These are phyloP conservation scores for Philonicus albiceps DNA, from an alignment of 2,888 invertebrate species.

Conservation along the genomic window DNA sequence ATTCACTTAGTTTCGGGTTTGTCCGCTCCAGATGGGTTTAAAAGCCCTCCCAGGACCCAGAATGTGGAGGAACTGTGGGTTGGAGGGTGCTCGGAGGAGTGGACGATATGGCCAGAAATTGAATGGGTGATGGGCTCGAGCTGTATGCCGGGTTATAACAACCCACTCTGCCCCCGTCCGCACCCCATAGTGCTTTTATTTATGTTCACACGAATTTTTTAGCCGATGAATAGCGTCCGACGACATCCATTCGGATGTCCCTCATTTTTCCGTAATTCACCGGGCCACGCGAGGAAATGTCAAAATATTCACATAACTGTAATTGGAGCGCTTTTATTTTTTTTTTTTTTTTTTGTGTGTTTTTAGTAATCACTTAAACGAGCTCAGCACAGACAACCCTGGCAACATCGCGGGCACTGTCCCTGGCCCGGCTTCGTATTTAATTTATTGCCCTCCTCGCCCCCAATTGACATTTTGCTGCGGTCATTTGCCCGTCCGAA, in stretches of 20 bases:
- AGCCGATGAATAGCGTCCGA: neutral
- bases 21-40: conserved; percentile 12
- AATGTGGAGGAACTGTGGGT: neutral
- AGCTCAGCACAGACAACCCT: neutral
- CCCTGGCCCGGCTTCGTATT: neutral
- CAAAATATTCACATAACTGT: conserved; percentile 17
- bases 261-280: conserved; percentile 4
- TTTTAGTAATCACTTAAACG: neutral
- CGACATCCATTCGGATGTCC: neutral
- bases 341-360: neutral
- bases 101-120: neutral
- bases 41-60: neutral
- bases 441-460: neutral
- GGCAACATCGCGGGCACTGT: neutral
- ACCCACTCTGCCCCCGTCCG: neutral
- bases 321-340: neutral
- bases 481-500: neutral
- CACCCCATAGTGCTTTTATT: neutral
- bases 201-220: conserved; percentile 11
- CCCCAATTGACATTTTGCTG: neutral
- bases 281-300: neutral
- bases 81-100: neutral
- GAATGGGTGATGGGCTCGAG: neutral
- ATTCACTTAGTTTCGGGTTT: conserved; percentile 11
- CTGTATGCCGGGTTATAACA: neutral